Evolutionary conservation across 2,888 invertebrate genomes (phyloP), one percentile per base, ranked within the genome.

Genomic region (Tetropium fuscum): DNA sequence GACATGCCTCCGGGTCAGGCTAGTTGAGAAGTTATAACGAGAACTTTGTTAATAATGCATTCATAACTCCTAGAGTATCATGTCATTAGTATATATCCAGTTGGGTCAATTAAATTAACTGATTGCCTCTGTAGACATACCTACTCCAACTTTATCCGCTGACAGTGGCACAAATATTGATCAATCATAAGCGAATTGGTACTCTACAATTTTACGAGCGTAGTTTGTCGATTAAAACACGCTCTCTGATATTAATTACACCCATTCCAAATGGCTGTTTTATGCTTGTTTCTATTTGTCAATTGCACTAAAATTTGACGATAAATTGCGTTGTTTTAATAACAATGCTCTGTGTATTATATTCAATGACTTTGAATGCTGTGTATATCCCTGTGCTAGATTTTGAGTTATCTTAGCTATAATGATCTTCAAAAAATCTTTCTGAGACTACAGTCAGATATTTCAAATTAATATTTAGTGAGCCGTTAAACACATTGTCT

Each of bases 121-220:
- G 25, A n/a, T 36, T 15, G 36, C 19, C 22, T 5, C 13, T 48
- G 48, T 48, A 36, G 38, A 48, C 48, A 48, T 36, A n/a, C n/a
- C n/a, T n/a, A 20, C 48, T 48, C 51, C 36, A 51, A 40, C 40
- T 51, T 49, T 36, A 40, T 27, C 18, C 51, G 40, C 27, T 27
- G 40, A 40, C 51, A 51, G 40, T 51, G 25, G 51, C 40, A 40
- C 51, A 51, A 51, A 51, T 40, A 38, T 22, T 27, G 38, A 51
- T 51, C 44, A 44, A 27, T 44, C 51, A 51, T 22, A 34, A 25
- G 19, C 38, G 38, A 8, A 20, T 27, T 51, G 51, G 22, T 38
- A 51, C 38, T 51, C 40, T 51, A 51, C 25, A 40, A 51, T 51
- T 51, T 51, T 51, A 51, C 27, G 27, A 38, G 27, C 51, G 13